phyloP scores from a whole-genome alignment of 2,797 vertebrate genomes.

The Vultur gryphus region DNA sequence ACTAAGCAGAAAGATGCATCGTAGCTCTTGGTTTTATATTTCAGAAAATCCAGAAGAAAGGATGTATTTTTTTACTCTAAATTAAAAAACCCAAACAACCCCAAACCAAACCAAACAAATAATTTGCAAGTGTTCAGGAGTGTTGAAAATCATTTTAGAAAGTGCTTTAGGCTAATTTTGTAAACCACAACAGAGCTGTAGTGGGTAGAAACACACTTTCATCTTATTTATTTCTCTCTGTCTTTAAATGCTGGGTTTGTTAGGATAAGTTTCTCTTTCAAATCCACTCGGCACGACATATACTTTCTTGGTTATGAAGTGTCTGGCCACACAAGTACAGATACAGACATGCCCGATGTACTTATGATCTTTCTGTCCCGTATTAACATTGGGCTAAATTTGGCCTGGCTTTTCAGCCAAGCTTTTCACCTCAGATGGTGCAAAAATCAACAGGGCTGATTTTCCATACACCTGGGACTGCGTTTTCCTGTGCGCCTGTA shows the following conservation, averaged over 20 bases:
- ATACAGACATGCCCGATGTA: background rate
- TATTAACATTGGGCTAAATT: background rate
- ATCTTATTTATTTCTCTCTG: conserved; percentile 6
- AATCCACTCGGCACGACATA: background rate
- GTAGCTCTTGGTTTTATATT: background rate
- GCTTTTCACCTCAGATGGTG: background rate
- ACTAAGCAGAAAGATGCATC: background rate
- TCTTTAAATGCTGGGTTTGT: conserved; percentile 12
- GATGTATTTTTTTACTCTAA: background rate
- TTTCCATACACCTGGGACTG: background rate
- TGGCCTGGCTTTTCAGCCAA: background rate
- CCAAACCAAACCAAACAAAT: background rate
- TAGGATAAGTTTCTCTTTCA: background rate
- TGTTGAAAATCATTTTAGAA: conserved; percentile 19
- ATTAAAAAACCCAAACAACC: background rate
- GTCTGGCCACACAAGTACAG: background rate
- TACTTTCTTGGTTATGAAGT: background rate
- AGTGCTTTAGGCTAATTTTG: conserved; percentile 16
- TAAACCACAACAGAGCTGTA: conserved; percentile 29
- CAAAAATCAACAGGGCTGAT: background rate
- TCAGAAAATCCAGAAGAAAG: conserved; percentile 1
- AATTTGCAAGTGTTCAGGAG: conserved; percentile 7
- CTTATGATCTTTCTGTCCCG: background rate
- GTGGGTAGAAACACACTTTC: background rate
- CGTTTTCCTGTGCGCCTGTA: background rate